Conservation (phyloP, 1,140 invertebrate genomes). For the Parasteatoda tepidariorum region DNA sequence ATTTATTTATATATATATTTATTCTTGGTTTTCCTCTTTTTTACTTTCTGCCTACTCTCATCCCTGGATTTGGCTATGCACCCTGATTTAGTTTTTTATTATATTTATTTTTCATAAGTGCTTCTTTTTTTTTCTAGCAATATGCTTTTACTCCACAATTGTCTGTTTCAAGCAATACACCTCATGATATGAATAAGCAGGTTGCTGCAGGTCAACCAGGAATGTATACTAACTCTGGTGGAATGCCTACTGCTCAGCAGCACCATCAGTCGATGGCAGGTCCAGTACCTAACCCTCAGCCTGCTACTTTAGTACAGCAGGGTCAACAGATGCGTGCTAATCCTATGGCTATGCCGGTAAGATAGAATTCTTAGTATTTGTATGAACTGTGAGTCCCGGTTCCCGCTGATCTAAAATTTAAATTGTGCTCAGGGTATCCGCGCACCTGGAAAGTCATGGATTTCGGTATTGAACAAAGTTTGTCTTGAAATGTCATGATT, state of each 20-base stretch:
- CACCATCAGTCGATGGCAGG: neutral
- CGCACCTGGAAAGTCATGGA: neutral
- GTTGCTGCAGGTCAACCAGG: neutral
- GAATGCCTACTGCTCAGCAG: neutral
- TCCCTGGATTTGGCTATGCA: too few relatives aligned
- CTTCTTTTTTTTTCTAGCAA: neutral
- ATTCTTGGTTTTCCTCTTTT: too few relatives aligned
- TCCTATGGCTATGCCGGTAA: neutral
- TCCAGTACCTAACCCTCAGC: neutral
- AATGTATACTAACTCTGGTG: neutral
- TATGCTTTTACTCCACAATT: neutral
- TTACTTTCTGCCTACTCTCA: too few relatives aligned
- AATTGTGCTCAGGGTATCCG: neutral
- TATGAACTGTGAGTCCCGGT: neutral
- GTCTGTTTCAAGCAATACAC: neutral
- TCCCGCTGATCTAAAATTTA: neutral
- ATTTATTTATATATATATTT: too few relatives aligned
- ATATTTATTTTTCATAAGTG: too few relatives aligned
- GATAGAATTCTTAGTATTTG: neutral
- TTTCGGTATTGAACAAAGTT: neutral
- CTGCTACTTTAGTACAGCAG: neutral
- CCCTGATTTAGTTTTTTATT: too few relatives aligned
- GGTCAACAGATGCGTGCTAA: neutral
- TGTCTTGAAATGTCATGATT: too few relatives aligned
- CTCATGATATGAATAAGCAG: neutral